Evolutionary conservation across 1,140 invertebrate genomes (phyloP), one percentile per base, ranked within the genome.

Genomic region (Hyles vespertilio): DNA sequence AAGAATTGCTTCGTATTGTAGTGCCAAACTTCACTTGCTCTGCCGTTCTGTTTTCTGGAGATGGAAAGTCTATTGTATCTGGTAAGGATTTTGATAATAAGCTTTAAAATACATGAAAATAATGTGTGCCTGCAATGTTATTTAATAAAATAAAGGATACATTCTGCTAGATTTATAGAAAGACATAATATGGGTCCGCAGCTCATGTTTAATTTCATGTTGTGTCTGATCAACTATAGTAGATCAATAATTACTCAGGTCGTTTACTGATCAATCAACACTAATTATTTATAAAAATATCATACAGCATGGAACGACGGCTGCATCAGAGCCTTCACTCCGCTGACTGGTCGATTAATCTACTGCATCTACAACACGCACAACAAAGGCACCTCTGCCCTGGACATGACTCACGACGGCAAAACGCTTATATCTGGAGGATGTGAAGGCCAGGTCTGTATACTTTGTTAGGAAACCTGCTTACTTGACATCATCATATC

Each of bases 21-120:
- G 94, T 98, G 3, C 92, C 93, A 5, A 98, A 98, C 88, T 97
- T 97, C 79, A 92, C 92, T 7, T 98, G 96, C 74, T 94, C 95
- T 10, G 91, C 92, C 49, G 79, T 98, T 9, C 91, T 92, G 7
- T 96, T 98, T 78, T 90, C 94, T 2, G 88, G 91, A 43, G 94
- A 97, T 82, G 96, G 96, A 46, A 93, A 93, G 72, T 92, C 92
- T 53, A 94, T 97, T 64, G 87, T 97, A 32, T 93, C 93, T 8
- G 95, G 94, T 94, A 77, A 74, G 70, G 44, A 9, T 45, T 9
- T 40, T 40, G 36, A 40, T 40, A 40, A 22, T 22, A 22, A 22
- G 1, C 22, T n/a, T n/a, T n/a, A n/a, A n/a, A n/a, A n/a, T n/a
- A n/a, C n/a, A n/a, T 22, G 22, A 22, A 22, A 22, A 22, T 22